A percentile compares a stretch with the other conserved stretches of the same genome.
These are phyloP conservation scores for Carterocephalus palaemon DNA, from an alignment of 2,888 invertebrate species.

Conservation along the genomic window DNA sequence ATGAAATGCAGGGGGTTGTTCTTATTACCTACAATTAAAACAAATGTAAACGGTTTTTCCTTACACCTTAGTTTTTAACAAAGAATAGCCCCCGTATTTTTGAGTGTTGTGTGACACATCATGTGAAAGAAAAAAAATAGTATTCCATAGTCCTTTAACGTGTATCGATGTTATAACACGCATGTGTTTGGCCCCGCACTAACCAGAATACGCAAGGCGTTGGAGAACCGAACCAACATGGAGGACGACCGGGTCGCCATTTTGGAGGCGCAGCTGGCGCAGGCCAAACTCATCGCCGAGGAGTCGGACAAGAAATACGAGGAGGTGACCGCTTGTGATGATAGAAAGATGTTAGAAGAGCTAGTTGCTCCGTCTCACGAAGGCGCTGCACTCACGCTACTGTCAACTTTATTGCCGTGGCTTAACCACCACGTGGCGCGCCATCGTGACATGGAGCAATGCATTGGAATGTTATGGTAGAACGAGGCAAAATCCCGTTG, in stretches of 20 bases:
- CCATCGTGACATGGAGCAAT: conserved; percentile 7
- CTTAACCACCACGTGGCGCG: background rate
- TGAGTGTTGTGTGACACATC: conserved; percentile 17
- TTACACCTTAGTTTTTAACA: background rate
- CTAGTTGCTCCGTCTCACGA: conserved; percentile 24
- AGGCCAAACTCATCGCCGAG: conserved; percentile 99
- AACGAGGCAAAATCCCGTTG: background rate
- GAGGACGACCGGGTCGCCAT: conserved; percentile 99
- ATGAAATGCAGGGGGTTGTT: conserved; percentile 4
- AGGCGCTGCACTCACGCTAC: background rate
- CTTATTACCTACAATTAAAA: too few species aligned
- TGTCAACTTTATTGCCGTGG: background rate
- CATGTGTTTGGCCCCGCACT: conserved; percentile 78
- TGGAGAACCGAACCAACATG: conserved; percentile 99
- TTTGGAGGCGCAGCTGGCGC: conserved; percentile 98
- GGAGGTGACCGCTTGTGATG: conserved; percentile 86
- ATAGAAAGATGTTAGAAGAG: conserved; percentile 12
- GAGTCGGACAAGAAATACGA: conserved; percentile 99
- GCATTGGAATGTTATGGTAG: conserved; percentile 5
- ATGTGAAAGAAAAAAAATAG: conserved; percentile 31
- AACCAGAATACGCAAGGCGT: conserved; percentile 96
- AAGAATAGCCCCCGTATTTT: conserved; percentile 4
- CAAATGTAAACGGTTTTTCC: too few species aligned
- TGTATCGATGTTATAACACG: conserved; percentile 71
- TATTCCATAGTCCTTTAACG: conserved; percentile 28